phyloP scores from a whole-genome alignment of 2,113 vertebrate genomes.

The Crotalus helleri region DNA sequence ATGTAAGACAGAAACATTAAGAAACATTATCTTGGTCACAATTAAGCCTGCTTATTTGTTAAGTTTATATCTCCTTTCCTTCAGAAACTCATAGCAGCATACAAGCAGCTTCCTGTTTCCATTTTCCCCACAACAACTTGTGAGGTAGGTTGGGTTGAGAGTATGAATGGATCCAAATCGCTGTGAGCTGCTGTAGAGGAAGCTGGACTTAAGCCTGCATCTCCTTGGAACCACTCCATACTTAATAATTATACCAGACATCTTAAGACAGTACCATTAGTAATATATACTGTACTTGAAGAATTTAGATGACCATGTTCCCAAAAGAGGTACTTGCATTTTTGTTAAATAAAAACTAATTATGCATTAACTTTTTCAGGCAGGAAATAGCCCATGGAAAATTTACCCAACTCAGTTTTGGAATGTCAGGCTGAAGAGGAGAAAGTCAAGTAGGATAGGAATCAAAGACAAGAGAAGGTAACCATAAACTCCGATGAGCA shows the following conservation, averaged over 20 bases:
- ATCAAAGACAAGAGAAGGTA: background rate
- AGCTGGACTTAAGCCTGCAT: background rate
- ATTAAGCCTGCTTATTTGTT: background rate
- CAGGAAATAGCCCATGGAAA: background rate
- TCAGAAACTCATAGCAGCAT: background rate
- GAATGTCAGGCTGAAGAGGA: background rate
- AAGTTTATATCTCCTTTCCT: background rate
- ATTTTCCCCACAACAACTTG: background rate
- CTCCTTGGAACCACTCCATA: background rate
- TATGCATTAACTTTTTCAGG: background rate
- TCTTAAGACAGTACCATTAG: background rate
- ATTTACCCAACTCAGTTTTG: background rate
- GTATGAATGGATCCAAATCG: background rate
- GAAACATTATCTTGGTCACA: background rate
- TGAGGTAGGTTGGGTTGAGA: background rate
- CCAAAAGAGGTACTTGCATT: background rate
- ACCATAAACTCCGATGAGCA: background rate
- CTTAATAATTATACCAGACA: background rate
- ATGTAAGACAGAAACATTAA: background rate
- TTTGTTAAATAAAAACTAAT: background rate
- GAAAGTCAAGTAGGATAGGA: background rate
- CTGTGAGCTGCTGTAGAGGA: background rate
- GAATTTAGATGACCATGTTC: background rate
- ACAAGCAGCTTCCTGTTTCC: background rate
- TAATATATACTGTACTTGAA: background rate